A percentile compares a stretch with the other conserved stretches of the same genome.
Evolutionary conservation across 1,140 invertebrate species (phyloP).

Genomic region (Drosophila lacteicornis): DNA sequence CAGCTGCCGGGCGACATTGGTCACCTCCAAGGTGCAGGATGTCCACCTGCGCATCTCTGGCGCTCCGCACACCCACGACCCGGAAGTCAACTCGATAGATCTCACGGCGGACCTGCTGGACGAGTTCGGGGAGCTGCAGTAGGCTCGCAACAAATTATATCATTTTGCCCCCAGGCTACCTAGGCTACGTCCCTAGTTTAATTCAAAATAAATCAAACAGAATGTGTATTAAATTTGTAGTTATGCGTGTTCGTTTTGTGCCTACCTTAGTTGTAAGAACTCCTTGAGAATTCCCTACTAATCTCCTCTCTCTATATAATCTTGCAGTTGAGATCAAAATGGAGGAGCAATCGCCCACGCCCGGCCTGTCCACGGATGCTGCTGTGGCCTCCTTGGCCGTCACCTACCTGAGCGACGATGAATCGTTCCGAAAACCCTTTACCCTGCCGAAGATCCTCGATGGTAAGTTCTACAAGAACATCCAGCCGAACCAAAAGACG

Average conservation of each 20-base stretch:
- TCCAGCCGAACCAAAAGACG: slow-evolving; percentile 79
- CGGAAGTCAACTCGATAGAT: slow-evolving; percentile 71
- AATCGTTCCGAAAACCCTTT: slow-evolving; percentile 62
- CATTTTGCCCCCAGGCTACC: not conserved
- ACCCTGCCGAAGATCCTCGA: slow-evolving; percentile 79
- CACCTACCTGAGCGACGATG: slow-evolving; percentile 59
- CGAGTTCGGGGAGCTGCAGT: slow-evolving; percentile 62
- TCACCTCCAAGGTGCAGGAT: slow-evolving; percentile 78
- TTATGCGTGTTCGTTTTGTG: slow-evolving; percentile 35
- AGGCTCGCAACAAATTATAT: slow-evolving; percentile 15
- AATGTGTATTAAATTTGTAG: slow-evolving; percentile 21
- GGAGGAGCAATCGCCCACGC: slow-evolving; percentile 45
- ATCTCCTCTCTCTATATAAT: not conserved
- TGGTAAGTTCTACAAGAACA: slow-evolving; percentile 81
- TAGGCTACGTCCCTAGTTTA: slow-evolving; percentile 24
- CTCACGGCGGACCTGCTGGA: slow-evolving; percentile 71
- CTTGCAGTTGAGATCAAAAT: slow-evolving; percentile 61
- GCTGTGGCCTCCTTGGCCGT: slow-evolving; percentile 21
- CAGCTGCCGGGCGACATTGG: slow-evolving; percentile 78
- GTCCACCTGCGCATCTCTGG: slow-evolving; percentile 71
- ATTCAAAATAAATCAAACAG: slow-evolving; percentile 60
- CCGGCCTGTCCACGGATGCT: slow-evolving; percentile 14
- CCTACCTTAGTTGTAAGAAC: slow-evolving; percentile 1
- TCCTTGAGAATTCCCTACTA: slow-evolving; percentile 22
- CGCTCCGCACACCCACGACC: slow-evolving; percentile 76